Base-by-base conservation (phyloP, 2,113 vertebrate genomes). In the Podiceps cristatus region DNA sequence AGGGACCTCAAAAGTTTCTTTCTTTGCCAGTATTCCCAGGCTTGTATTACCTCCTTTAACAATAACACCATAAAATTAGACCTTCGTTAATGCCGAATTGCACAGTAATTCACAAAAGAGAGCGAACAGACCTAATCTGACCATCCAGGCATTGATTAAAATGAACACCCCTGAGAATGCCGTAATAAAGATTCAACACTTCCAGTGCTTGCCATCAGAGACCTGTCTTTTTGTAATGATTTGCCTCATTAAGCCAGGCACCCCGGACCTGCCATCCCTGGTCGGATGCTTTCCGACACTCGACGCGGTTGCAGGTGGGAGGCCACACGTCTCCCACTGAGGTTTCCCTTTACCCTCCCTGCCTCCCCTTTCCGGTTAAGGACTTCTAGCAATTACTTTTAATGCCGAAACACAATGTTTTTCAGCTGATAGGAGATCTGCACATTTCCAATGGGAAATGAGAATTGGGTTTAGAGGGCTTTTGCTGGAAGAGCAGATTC, bases 1-100 rank as follows among this genome's bases (percentile, higher is more conserved):
- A 76, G 45, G 62, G 50, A 91, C 91, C 91, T 95, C 91, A 89
- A 82, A 91, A 91, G 73, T 92, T 90, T 62, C 60, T 86, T 86
- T 78, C 80, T 53, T 73, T 78, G 75, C 50, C 90, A 73, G 58
- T 86, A 45, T 88, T 90, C 72, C 42, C 33, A 72, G 76, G 82
- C 59, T 91, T 78, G 60, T 56, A 50, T 86, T 91, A 66, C 66
- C 37, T 82, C 47, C 69, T 75, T 79, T 62, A 93, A 82, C 88
- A 95, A 33, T 13, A 95, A 66, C 75, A 74, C 50, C 40, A 58
- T 81, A 47, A 85, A 97, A 95, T 94, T 80, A 93, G 69, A 85
- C n/a, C 86, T 95, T 88, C 49, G 13, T 85, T 95, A 87, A 66
- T 72, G 78, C 53, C 19, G 75, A 83, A 62, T 55, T 58, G 37